These are phyloP conservation scores for Agrilus planipennis DNA, from an alignment of 1,140 invertebrate species.

Conservation along the genomic window DNA sequence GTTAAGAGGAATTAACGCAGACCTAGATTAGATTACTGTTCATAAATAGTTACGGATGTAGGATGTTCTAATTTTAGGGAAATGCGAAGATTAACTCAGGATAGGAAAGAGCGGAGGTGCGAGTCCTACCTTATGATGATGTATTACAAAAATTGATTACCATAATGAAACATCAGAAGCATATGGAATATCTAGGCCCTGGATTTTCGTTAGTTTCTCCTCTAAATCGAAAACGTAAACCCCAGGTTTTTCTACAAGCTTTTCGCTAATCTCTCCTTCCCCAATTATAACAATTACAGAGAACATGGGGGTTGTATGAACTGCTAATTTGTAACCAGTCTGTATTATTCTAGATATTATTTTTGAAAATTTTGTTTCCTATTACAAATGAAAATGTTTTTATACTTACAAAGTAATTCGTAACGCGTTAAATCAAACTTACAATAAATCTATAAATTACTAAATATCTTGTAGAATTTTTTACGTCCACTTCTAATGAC, in stretches of 20 bases:
- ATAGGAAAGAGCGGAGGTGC: no score
- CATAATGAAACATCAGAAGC: slow-evolving; percentile 25
- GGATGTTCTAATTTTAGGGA: no score
- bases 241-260: slow-evolving; percentile 12
- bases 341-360: slow-evolving; percentile 7
- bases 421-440: slow-evolving; percentile 2
- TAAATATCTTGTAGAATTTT: slow-evolving; percentile 3
- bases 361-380: slow-evolving; percentile 14
- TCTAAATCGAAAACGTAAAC: slow-evolving; percentile 22
- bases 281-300: slow-evolving; percentile 22
- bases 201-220: slow-evolving; percentile 22
- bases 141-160: slow-evolving; percentile 13
- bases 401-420: background rate
- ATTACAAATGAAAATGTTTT: background rate
- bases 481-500: background rate
- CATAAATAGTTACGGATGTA: no score
- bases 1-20: no score
- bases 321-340: slow-evolving; percentile 13
- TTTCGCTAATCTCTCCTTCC: slow-evolving; percentile 11
- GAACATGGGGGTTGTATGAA: slow-evolving; percentile 7
- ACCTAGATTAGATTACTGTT: no score
- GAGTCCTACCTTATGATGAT: background rate
- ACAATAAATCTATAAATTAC: slow-evolving; percentile 11
- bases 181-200: slow-evolving; percentile 21
- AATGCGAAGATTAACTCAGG: no score